Base-by-base conservation (phyloP, 2,113 vertebrate genomes). In the Dendropsophus ebraccatus region DNA sequence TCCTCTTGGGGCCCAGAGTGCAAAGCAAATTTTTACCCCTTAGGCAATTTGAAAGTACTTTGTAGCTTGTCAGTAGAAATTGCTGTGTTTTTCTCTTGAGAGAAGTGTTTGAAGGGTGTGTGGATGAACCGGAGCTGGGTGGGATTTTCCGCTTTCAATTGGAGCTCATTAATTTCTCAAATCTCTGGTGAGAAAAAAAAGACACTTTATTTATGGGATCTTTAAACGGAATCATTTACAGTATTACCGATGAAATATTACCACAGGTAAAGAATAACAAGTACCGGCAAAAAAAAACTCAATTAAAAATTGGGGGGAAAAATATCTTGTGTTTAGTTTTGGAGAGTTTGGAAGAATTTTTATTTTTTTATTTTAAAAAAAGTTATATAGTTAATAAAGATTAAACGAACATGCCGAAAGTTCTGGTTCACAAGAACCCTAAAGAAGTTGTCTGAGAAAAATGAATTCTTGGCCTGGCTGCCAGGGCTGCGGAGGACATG, bases 11-110 rank as follows among this genome's bases (percentile, higher is more conserved):
- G 78, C 76, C 84, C 4, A 35, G 25, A 86, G 84, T 86, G 84
- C 77, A 86, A 86, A 86, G 84, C 84, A 86, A 86, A 86, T 86
- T 86, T 86, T 86, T 86, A 86, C 84, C 84, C 84, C 84, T 86
- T 81, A 86, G 84, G 84, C 84, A 80, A 86, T 86, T 73, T 86
- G 84, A 81, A 86, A 86, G 70, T 86, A 86, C 84, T 86, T 86
- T 86, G 84, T 86, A 86, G 76, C 84, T 81, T 60, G 84, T 86
- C 84, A 86, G 84, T 86, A 81, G 84, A 86, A 86, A 86, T 86
- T 86, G 84, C 84, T 81, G 65, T 81, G 84, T 73, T 86, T 81
- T 79, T 9, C 84, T 86, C 84, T 73, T 5, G 84, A 86, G 84
- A 74, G 65, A 81, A 73, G 65, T 19, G 84, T 86, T 86, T 86